Percentiles rank a stretch among this genome's conserved stretches.
Conservation (phyloP, 2,888 invertebrate species). For the Melinaea marsaeus region DNA sequence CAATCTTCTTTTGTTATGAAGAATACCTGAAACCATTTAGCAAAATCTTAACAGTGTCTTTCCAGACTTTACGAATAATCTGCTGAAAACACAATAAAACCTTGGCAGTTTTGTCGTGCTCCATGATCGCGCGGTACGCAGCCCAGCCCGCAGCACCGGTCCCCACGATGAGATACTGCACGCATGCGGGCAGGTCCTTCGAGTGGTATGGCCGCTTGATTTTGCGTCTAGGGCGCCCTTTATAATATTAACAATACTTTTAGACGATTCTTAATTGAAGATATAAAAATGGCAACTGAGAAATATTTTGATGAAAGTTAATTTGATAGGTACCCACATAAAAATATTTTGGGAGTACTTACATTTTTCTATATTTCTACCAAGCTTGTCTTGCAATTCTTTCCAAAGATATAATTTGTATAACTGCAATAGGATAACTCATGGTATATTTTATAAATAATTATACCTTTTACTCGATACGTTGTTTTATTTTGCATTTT, state of each 20-base stretch:
- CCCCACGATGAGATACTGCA: slow-evolving; percentile 67
- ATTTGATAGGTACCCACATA: too few species aligned
- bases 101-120: slow-evolving; percentile 62
- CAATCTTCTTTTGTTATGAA: slow-evolving; percentile 61
- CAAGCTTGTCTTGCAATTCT: slow-evolving; percentile 37
- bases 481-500: too few species aligned
- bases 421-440: slow-evolving; percentile 43
- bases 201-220: slow-evolving; percentile 49
- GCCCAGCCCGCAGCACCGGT: slow-evolving; percentile 65
- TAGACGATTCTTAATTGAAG: not conserved
- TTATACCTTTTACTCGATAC: too few species aligned
- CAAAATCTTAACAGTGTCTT: not conserved
- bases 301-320: not conserved
- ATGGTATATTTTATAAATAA: not conserved
- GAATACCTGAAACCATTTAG: slow-evolving; percentile 51
- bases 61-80: not conserved
- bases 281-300: not conserved
- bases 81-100: slow-evolving; percentile 32
- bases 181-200: slow-evolving; percentile 60
- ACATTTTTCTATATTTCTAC: slow-evolving; percentile 47
- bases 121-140: slow-evolving; percentile 59
- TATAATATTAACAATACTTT: not conserved
- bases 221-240: slow-evolving; percentile 58
- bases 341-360: slow-evolving; percentile 37
- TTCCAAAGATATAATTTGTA: slow-evolving; percentile 54